Base-by-base conservation (phyloP, 2,113 vertebrate species). In the Procapra przewalskii region DNA sequence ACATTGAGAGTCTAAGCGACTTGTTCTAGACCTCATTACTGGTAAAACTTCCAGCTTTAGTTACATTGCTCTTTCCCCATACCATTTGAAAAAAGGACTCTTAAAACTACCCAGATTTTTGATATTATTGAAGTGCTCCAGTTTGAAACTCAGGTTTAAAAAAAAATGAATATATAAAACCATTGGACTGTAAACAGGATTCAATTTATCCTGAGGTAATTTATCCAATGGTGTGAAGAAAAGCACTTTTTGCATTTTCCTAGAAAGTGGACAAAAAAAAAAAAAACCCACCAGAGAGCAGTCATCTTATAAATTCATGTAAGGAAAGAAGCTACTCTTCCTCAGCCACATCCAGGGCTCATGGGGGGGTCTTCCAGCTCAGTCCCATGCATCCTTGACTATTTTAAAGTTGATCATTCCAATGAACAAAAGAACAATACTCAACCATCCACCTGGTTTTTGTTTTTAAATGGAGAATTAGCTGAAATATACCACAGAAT, bases 201-300 rank as follows among this genome's bases (percentile, higher is more conserved):
- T 97, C 95, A 97, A 88, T 97, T 97, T 98, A 87, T 97, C 87
- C 96, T 95, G 83, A 96, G 90, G 87, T 96, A 96, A 96, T 97
- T 97, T 97, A 91, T 96, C 95, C 98, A 97, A 84, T 88, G 84
- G 80, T 95, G 89, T 97, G 96, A 95, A 96, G 91, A 97, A 96
- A 98, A 96, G 48, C 60, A 86, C 67, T 79, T 97, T 98, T 96
- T 97, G n/a, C 67, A 93, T 97, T 96, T 96, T 97, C 50, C 57
- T 91, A 96, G 90, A 96, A 85, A 97, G 88, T 55, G 27, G 48
- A 79, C 27, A 29, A 29, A 64, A 62, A 55, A 94, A 67, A 6
- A 17, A n/a, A 19, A 17, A 64, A 64, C 57, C 57, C 59, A 80
- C 31, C 59, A 88, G n/a, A 97, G 50, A 96, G 55, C 52, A 96